These are phyloP conservation scores for Calliphora vicina DNA, from an alignment of 1,140 invertebrate genomes.

Conservation along the genomic window DNA sequence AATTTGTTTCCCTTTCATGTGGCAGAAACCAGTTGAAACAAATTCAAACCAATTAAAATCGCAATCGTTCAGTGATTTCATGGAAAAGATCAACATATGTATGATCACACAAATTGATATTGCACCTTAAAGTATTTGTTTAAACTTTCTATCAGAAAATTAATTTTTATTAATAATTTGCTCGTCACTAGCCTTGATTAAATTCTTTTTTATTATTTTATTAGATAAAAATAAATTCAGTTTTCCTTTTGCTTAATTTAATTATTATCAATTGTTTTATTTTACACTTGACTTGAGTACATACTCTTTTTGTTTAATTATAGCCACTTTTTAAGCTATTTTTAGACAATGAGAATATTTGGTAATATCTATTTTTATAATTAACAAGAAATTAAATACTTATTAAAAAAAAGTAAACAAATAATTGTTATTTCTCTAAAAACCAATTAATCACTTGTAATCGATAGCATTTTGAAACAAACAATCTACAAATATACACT, in stretches of 20 bases:
- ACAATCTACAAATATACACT: neutral
- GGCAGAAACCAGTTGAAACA: neutral
- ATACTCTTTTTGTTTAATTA: neutral
- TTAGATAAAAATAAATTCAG: neutral
- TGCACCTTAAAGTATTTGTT: neutral
- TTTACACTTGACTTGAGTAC: neutral
- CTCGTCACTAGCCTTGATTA: neutral
- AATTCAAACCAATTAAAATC: neutral
- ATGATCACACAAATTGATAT: neutral
- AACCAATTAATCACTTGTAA: neutral
- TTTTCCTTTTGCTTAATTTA: neutral
- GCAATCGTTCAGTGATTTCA: neutral
- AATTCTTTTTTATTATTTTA: too few species aligned
- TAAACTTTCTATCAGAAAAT: neutral
- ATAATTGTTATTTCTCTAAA: too few species aligned
- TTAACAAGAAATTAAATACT: neutral
- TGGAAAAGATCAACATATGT: too few species aligned
- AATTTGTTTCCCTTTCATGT: neutral
- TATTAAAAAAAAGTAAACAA: neutral
- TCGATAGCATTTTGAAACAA: neutral
- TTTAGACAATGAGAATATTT: neutral
- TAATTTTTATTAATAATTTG: neutral
- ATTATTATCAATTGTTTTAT: neutral
- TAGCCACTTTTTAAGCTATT: neutral
- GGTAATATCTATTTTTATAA: neutral